Conservation (phyloP, 2,113 vertebrate species). For the Vireo altiloquus region DNA sequence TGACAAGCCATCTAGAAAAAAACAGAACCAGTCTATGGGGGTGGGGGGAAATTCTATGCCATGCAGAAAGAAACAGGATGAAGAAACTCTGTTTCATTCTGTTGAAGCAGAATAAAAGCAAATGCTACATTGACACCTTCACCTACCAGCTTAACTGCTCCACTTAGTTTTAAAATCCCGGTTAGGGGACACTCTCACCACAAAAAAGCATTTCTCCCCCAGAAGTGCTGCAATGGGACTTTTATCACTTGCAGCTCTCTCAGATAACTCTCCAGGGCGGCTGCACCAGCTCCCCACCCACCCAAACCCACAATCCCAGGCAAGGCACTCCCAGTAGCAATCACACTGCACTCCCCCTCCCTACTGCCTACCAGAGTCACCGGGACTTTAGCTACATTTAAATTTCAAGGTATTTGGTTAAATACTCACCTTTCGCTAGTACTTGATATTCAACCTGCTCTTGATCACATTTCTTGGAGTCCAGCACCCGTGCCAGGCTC, state of each 20-base stretch:
- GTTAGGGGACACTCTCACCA: neutral
- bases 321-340: neutral
- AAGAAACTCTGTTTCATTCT: neutral
- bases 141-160: neutral
- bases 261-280: rapidly evolving
- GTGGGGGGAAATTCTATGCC: rapidly evolving
- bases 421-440: neutral
- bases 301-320: neutral
- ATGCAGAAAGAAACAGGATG: neutral
- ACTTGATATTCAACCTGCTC: neutral
- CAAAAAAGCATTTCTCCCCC: neutral
- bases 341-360: neutral
- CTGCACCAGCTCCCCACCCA: neutral
- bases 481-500: neutral
- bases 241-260: neutral
- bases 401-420: neutral
- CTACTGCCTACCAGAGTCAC: neutral
- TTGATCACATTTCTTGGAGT: neutral
- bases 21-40: neutral
- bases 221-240: neutral
- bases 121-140: neutral
- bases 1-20: neutral
- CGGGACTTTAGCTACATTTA: rapidly evolving
- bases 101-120: neutral
- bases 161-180: neutral